Base-by-base conservation (phyloP, 2,113 vertebrate genomes). In the Amblyopsis rosae region DNA sequence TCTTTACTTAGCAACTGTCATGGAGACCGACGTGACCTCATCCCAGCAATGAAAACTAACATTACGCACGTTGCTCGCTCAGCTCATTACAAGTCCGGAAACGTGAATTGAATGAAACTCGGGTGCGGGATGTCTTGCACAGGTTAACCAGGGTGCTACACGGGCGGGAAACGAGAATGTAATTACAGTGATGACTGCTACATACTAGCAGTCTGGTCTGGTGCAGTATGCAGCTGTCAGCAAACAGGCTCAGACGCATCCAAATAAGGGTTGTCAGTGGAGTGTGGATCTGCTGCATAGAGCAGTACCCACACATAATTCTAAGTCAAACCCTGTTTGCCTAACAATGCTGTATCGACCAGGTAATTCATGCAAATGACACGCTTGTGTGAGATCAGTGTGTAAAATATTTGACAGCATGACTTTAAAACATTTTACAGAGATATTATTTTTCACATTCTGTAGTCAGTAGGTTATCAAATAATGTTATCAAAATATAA, bases 161-260 rank as follows among this genome's bases (percentile, higher is more conserved):
- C 32, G 12, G 60, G 74, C 74, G 77, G 80, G 72, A 86, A 84
- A 84, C 72, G 73, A 84, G 73, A 71, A 65, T 65, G 64, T 85
- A 81, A 91, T 90, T 90, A 90, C 77, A 49, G 84, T 72, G 80
- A 85, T 62, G 79, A 82, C 72, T 85, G 76, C 82, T 65, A 65
- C 63, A 75, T 79, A 57, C 45, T 12, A 13, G 73, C 81, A 61
- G 75, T 58, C 71, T 79, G 45, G 60, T 78, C 63, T 53, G 56
- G 61, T 76, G 76, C 67, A 54, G 46, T 57, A 35, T 17, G 61
- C 53, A 48, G 71, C 74, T 82, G 81, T 84, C 76, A 76, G 81
- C 75, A 85, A 82, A 85, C 73, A 87, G 67, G 60, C 81, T 55
- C 55, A 47, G 62, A 65, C 67, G 32, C 54, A 10, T 17, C 2